Base-by-base conservation (phyloP, 1,140 invertebrate genomes). In the Platyscapa corneri region DNA sequence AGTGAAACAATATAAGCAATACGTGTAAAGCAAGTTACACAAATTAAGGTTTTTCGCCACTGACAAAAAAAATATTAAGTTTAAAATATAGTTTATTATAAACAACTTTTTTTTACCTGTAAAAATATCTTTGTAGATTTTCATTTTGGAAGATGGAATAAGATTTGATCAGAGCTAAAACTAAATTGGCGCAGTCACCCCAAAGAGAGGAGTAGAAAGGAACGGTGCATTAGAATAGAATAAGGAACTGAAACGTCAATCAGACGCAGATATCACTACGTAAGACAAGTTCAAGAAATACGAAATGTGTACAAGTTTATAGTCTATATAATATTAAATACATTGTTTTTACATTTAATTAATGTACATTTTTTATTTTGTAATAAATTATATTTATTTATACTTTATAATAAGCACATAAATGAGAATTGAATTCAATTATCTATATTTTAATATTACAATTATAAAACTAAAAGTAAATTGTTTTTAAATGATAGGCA, bases 51-150 rank as follows among this genome's bases (percentile, higher is more conserved):
- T 7, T 76, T 76, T 32, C 53, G 18, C 0, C 20, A 42, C 0
- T 30, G 30, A 46, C 23, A 37, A 23, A 60, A 88, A 89, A 92
- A 92, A 91, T 91, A 92, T 85, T 85, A 10, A 56, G 39, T 6
- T 81, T 0, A 39, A 12, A 3, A 3, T 0, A 80, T 84, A 42
- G 42, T 23, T 32, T 23, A 84, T 18, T 46, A 46, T 37, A 53
- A 82, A 46, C 3, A 10, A 37, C 42, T 87, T 53, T 34, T 83
- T 93, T 92, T 95, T 95, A 98, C 97, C 97, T 86, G 97, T 97
- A 93, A 99, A 96, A 94, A 97, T 95, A 95, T 99, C 98, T 94
- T 98, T 99, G 95, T 96, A 99, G 94, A 99, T 97, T 93, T 95
- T 98, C 98, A 99, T 99, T 94, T 95, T 98, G 93, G 92, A 95